Conservation (phyloP, 2,888 invertebrate genomes). For the Neoscelio sp. region DNA sequence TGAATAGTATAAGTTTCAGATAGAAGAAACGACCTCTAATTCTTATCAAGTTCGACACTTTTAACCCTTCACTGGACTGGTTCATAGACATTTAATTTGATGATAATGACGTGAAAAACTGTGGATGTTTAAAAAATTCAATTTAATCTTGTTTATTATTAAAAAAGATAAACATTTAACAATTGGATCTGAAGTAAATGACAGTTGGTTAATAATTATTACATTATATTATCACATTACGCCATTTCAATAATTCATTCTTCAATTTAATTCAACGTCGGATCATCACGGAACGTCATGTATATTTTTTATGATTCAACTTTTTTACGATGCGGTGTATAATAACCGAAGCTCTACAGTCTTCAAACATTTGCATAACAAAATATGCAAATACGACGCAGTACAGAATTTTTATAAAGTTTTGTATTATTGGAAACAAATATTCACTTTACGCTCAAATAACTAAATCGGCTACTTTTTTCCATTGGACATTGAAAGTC, state of each 20-base stretch:
- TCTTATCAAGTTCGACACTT: no score
- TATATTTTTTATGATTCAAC: conserved; percentile 10
- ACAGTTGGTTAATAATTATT: no score
- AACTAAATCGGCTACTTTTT: conserved; percentile 34
- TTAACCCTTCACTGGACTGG: no score
- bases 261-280: conserved; percentile 2
- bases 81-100: no score
- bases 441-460: conserved; percentile 33
- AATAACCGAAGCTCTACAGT: conserved; percentile 4
- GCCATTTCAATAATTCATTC: not conserved
- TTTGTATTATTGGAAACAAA: conserved; percentile 30
- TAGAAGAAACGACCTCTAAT: conserved; percentile 62
- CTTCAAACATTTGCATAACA: conserved; percentile 43
- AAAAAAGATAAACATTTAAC: no score
- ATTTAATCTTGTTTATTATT: no score
- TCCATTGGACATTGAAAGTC: conserved; percentile 4
- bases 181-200: no score
- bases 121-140: no score
- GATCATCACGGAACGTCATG: conserved; percentile 1
- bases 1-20: conserved; percentile 59
- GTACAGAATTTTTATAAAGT: conserved; percentile 10
- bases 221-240: conserved; percentile 10
- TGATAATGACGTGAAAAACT: no score
- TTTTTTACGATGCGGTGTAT: conserved; percentile 6
- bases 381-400: conserved; percentile 34